These are phyloP conservation scores for Apis florea DNA, from an alignment of 1,140 invertebrate species.

Conservation along the genomic window DNA sequence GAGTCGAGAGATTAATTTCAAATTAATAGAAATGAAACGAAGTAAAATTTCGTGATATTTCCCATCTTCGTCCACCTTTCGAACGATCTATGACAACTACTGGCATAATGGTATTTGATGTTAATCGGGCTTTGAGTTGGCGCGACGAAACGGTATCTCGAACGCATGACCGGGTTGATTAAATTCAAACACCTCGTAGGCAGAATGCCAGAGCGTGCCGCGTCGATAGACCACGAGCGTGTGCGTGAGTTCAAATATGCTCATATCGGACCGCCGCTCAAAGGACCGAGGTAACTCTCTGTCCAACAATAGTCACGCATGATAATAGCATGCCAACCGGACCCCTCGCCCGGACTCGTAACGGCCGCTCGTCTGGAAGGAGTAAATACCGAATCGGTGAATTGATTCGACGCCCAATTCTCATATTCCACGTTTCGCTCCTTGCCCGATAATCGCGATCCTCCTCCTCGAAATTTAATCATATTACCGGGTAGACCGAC, in stretches of 20 bases:
- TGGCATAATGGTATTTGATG: slow-evolving; percentile 77
- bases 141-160: slow-evolving; percentile 70
- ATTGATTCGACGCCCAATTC: slow-evolving; percentile 35
- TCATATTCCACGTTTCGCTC: neutral
- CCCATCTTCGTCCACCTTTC: neutral
- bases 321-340: slow-evolving; percentile 74
- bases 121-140: slow-evolving; percentile 78
- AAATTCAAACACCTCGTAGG: slow-evolving; percentile 79
- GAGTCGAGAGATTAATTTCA: no score
- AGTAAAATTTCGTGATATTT: no score
- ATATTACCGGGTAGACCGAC: no score
- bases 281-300: slow-evolving; percentile 75
- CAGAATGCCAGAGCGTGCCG: slow-evolving; percentile 73
- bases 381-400: slow-evolving; percentile 68
- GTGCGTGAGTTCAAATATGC: slow-evolving; percentile 77
- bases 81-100: slow-evolving; percentile 40
- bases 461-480: slow-evolving; percentile 10
- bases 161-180: slow-evolving; percentile 79
- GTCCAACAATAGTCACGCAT: slow-evolving; percentile 76
- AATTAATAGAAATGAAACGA: no score
- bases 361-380: slow-evolving; percentile 71
- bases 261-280: slow-evolving; percentile 75
- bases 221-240: slow-evolving; percentile 54
- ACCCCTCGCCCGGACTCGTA: slow-evolving; percentile 62
- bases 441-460: neutral